Evolutionary conservation across 2,113 vertebrate species (phyloP), one percentile per base, ranked within the genome.

Genomic region (Sardina pilchardus): DNA sequence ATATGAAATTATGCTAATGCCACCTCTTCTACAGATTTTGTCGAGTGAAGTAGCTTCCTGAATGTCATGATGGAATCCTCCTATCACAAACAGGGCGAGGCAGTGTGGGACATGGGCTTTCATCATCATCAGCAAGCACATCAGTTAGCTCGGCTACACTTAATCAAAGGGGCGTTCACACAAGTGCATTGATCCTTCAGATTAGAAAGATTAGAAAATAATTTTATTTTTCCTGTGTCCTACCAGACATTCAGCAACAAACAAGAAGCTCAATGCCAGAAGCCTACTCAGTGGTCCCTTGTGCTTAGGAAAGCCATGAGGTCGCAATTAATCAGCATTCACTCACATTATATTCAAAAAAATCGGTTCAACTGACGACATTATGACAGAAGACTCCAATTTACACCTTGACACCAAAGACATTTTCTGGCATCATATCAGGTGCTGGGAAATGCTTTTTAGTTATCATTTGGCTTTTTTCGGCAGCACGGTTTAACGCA

Each of bases 1-100:
- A 34, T 78, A 78, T 78, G 34, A 36, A 34, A 78, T 36, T 78
- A 78, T 78, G 71, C 71, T 78, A 78, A 78, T 78, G 30, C 2
- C 4, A 78, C 14, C 34, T 3, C 34, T 1, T 78, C 71, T 17
- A 30, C 71, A 34, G 30, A 78, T 36, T 36, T 36, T 34, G 71
- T 78, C 14, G 30, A 78, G 71, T 78, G 71, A 78, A 36, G 34
- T 17, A 3, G 30, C 71, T 71, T 78, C 71, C 26, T 39, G 30
- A 34, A 14, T 36, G 71, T 34, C 30, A 12, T 78, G 71, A 78
- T 78, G 34, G 71, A 78, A 34, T 34, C 30, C 4, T 16, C 10
- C 14, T 30, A 71, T 30, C 7, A 26, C 71, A 78, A 78, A 34
- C 6, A 30, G 12, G 71, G 9, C 19, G 12, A 78, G 30, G 30